These are phyloP conservation scores for Entelurus aequoreus DNA, from an alignment of 2,113 vertebrate genomes.

Conservation along the genomic window DNA sequence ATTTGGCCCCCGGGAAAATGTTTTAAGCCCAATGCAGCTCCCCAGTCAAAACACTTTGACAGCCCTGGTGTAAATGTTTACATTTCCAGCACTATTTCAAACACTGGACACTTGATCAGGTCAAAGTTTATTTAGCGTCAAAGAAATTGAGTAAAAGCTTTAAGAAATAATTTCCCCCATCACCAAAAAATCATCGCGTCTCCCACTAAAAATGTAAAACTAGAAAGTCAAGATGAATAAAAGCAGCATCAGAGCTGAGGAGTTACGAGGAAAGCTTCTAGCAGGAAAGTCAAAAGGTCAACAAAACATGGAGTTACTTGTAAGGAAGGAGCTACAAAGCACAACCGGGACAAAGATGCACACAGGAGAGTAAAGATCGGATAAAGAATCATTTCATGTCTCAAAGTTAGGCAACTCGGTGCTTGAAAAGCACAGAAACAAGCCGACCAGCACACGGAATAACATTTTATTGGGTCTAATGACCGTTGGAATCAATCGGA, in stretches of 20 bases:
- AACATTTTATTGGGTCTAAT: conserved; percentile 27
- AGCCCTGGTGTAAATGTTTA: no score
- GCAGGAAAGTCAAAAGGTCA: conserved; percentile 49
- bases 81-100: no score
- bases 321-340: conserved; percentile 41
- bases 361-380: conserved; percentile 42
- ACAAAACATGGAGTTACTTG: conserved; percentile 17
- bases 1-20: no score
- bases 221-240: conserved; percentile 68
- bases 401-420: conserved; percentile 9
- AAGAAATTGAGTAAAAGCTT: conserved; percentile 76
- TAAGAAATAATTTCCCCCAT: conserved; percentile 67
- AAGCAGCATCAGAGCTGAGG: conserved; percentile 55
- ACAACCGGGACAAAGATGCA: conserved; percentile 55
- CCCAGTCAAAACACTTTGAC: no score
- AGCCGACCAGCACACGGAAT: conserved; percentile 24
- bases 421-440: conserved; percentile 24
- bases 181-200: conserved; percentile 64
- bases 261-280: conserved; percentile 32
- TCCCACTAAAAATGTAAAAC: conserved; percentile 76
- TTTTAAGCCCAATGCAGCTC: no score
- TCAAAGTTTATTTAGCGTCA: conserved; percentile 73
- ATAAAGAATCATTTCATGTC: conserved; percentile 21
- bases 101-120: conserved; percentile 7
- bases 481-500: conserved; percentile 18